Evolutionary conservation across 2,797 vertebrate species (phyloP).

Genomic region (Denticeps clupeoides): DNA sequence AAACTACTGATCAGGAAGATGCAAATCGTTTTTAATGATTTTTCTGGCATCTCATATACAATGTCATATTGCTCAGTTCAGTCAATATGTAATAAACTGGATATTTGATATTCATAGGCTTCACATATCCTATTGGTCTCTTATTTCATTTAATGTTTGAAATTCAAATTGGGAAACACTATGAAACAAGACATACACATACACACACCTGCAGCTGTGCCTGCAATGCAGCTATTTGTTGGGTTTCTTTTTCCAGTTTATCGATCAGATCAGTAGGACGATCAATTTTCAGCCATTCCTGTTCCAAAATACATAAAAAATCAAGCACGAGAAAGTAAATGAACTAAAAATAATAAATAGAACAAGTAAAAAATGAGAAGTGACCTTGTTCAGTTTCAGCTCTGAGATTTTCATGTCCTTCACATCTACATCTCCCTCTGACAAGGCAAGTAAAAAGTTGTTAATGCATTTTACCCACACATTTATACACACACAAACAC

Average conservation of each 20-base stretch:
- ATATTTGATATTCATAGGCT: too few relatives aligned
- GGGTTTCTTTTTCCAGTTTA: conserved; percentile 67
- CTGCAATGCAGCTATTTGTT: conserved; percentile 71
- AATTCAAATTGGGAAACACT: conserved; percentile 10
- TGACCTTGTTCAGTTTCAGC: conserved; percentile 42
- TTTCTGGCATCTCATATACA: too few relatives aligned
- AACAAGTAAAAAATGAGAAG: not conserved
- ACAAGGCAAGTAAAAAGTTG: conserved; percentile 3
- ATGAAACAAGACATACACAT: conserved; percentile 13
- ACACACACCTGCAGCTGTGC: conserved; percentile 69
- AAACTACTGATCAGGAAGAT: too few relatives aligned
- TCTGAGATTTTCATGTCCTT: conserved; percentile 44
- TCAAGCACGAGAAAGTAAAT: not conserved
- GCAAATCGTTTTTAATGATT: too few relatives aligned
- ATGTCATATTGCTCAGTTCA: too few relatives aligned
- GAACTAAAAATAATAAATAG: not conserved
- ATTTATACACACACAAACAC: not conserved
- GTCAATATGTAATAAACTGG: too few relatives aligned
- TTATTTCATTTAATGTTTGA: too few relatives aligned
- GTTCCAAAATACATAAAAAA: not conserved
- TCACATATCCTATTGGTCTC: too few relatives aligned
- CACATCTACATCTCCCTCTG: conserved; percentile 48
- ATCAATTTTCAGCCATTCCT: conserved; percentile 52
- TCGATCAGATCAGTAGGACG: conserved; percentile 36
- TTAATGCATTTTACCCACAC: not conserved